Evolutionary conservation across 1,140 invertebrate species (phyloP).

Genomic region (Holcopasites calliopsidis): DNA sequence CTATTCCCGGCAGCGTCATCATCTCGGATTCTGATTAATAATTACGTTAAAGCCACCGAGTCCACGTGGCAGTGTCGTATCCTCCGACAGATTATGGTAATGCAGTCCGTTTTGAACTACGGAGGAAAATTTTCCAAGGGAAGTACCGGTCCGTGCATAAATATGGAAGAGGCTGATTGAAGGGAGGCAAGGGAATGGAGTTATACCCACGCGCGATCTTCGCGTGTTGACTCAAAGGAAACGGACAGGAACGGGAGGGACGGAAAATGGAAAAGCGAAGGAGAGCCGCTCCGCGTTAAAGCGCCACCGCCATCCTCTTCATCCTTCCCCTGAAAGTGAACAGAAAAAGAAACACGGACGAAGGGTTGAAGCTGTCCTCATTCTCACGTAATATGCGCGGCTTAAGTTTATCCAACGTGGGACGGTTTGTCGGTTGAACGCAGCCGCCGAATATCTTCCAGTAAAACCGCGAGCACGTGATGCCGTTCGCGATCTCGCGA

Average conservation of each 20-base stretch:
- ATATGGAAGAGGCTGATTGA: conserved; percentile 71
- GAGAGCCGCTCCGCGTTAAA: conserved; percentile 22
- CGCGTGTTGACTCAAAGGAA: conserved; percentile 50
- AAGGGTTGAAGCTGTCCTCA: conserved; percentile 29
- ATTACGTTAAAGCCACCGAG: conserved; percentile 56
- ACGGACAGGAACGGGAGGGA: no score
- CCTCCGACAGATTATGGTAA: conserved; percentile 68
- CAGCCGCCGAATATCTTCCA: conserved; percentile 20
- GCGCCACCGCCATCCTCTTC: background rate
- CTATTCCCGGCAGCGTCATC: conserved; percentile 24
- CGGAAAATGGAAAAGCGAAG: conserved; percentile 29
- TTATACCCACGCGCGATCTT: conserved; percentile 39
- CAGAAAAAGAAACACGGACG: conserved; percentile 29
- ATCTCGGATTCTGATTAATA: conserved; percentile 59
- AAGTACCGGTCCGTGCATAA: conserved; percentile 57
- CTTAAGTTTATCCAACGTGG: conserved; percentile 37
- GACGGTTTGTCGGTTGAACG: conserved; percentile 25
- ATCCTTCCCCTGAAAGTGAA: background rate
- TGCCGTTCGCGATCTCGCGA: conserved; percentile 15
- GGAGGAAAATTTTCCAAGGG: conserved; percentile 58
- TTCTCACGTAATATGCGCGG: conserved; percentile 43
- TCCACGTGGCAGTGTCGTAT: conserved; percentile 46
- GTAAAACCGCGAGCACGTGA: conserved; percentile 33
- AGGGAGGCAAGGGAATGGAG: conserved; percentile 49
- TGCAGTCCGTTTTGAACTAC: conserved; percentile 65